A percentile compares a stretch with the other conserved stretches of the same genome.
phyloP scores from a whole-genome alignment of 1,140 invertebrate genomes.

The Stegodyphus mimosarum region DNA sequence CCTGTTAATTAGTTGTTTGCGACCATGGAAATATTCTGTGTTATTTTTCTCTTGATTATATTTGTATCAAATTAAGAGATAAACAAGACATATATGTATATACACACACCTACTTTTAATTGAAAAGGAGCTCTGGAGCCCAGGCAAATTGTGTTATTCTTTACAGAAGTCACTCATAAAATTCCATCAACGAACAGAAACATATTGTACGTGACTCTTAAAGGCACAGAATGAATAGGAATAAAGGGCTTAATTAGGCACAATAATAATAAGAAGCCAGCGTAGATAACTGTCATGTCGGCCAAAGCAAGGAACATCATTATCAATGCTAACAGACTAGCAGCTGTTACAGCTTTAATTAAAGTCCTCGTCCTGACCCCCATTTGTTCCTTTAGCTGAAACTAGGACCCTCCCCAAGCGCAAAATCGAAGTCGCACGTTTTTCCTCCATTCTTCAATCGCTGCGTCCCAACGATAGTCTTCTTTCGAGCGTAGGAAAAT shows the following conservation, averaged over 20 bases:
- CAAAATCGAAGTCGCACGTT: neutral
- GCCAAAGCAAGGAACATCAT: slow-evolving; percentile 23
- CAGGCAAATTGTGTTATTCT: too few relatives aligned
- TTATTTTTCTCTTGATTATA: too few relatives aligned
- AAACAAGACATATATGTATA: too few relatives aligned
- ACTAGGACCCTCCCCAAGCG: neutral
- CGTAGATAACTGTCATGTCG: slow-evolving; percentile 45
- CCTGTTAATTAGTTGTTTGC: too few relatives aligned
- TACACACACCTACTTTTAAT: too few relatives aligned
- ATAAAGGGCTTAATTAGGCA: slow-evolving; percentile 42
- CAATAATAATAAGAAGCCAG: slow-evolving; percentile 25
- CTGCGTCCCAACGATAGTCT: neutral
- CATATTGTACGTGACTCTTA: neutral
- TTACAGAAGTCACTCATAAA: slow-evolving; percentile 2
- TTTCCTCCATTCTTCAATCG: neutral
- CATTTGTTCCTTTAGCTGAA: slow-evolving; percentile 1
- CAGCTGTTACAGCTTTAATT: slow-evolving; percentile 52
- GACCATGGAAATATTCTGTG: too few relatives aligned
- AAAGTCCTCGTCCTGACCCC: slow-evolving; percentile 23
- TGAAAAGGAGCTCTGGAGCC: too few relatives aligned
- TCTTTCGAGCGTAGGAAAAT: neutral
- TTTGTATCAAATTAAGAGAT: too few relatives aligned
- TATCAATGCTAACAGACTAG: slow-evolving; percentile 49
- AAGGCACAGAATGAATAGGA: neutral
- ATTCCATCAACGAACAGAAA: slow-evolving; percentile 1